Percentiles rank a stretch among this genome's conserved stretches.
Conservation (phyloP, 2,797 vertebrate genomes). For the Pachyuromys duprasi region DNA sequence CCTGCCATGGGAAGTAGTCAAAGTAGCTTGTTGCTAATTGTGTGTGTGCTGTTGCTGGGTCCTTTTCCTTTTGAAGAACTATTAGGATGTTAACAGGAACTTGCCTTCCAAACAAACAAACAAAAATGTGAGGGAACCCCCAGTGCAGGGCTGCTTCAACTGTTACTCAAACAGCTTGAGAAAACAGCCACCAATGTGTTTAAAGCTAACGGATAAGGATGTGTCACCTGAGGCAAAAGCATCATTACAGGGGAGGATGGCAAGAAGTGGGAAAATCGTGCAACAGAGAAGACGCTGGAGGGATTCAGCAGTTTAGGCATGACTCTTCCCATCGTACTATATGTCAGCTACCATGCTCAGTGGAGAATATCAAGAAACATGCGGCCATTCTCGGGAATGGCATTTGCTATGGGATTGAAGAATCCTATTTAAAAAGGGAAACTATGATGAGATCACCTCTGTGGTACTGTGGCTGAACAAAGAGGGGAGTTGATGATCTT, state of each 20-base stretch:
- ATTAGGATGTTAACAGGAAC: not conserved
- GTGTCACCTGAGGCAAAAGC: not conserved
- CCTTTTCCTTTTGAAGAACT: not conserved
- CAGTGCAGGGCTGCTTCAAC: not conserved
- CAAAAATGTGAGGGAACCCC: not conserved
- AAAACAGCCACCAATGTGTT: not conserved
- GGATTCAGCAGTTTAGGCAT: too few species aligned
- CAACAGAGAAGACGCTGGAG: not conserved
- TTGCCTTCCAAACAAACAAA: not conserved
- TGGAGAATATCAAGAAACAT: not conserved
- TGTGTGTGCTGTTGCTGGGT: not conserved
- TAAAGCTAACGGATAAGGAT: not conserved
- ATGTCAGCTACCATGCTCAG: not conserved
- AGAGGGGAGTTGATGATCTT: not conserved
- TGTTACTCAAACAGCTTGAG: not conserved
- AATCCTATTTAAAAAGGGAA: not conserved
- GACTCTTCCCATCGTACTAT: not conserved
- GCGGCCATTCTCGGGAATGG: not conserved
- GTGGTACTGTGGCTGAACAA: accelerated
- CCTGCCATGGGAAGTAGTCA: not conserved
- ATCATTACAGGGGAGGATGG: not conserved
- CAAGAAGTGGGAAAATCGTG: not conserved
- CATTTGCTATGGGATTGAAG: not conserved
- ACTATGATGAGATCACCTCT: not conserved
- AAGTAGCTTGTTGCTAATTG: not conserved